A percentile compares a stretch with the other conserved stretches of the same genome.
These are phyloP conservation scores for Plecotus auritus DNA, from an alignment of 2,113 vertebrate species.

Conservation along the genomic window DNA sequence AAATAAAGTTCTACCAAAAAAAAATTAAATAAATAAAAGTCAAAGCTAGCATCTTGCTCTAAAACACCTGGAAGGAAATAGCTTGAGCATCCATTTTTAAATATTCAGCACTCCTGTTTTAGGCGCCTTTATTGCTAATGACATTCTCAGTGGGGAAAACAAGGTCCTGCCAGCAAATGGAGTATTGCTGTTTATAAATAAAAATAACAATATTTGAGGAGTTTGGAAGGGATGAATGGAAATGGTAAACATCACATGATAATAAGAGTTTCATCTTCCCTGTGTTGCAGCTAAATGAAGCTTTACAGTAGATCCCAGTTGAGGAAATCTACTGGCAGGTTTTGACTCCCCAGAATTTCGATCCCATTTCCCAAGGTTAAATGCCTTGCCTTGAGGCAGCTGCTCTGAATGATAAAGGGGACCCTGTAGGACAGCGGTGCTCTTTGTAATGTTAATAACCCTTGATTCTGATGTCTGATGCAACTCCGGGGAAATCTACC, in stretches of 20 bases:
- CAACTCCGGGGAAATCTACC: slow-evolving; percentile 83
- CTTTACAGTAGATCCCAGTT: slow-evolving; percentile 70
- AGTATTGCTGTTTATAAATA: slow-evolving; percentile 67
- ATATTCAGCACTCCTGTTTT: slow-evolving; percentile 33
- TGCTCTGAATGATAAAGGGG: slow-evolving; percentile 87
- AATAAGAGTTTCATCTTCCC: slow-evolving; percentile 69
- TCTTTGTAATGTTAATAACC: slow-evolving; percentile 90
- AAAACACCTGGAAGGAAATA: slow-evolving; percentile 51
- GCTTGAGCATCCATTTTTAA: slow-evolving; percentile 33
- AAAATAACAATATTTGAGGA: slow-evolving; percentile 50
- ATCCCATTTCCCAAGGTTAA: slow-evolving; percentile 88
- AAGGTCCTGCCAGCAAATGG: slow-evolving; percentile 53
- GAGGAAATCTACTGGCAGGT: slow-evolving; percentile 73
- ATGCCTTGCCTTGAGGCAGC: slow-evolving; percentile 81
- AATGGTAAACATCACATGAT: slow-evolving; percentile 79
- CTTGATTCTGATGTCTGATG: slow-evolving; percentile 84
- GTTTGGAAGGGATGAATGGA: slow-evolving; percentile 71
- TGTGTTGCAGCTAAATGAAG: slow-evolving; percentile 72
- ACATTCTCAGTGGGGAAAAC: slow-evolving; percentile 46
- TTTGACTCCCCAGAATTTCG: slow-evolving; percentile 81
- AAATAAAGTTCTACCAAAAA: slow-evolving; percentile 1
- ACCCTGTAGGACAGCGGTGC: slow-evolving; percentile 81
- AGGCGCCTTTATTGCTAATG: slow-evolving; percentile 53
- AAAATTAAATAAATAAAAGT: slow-evolving; percentile 17
- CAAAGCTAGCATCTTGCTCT: slow-evolving; percentile 62